These are phyloP conservation scores for Pangasius krempfi DNA, from an alignment of 2,797 vertebrate species.

Conservation along the genomic window DNA sequence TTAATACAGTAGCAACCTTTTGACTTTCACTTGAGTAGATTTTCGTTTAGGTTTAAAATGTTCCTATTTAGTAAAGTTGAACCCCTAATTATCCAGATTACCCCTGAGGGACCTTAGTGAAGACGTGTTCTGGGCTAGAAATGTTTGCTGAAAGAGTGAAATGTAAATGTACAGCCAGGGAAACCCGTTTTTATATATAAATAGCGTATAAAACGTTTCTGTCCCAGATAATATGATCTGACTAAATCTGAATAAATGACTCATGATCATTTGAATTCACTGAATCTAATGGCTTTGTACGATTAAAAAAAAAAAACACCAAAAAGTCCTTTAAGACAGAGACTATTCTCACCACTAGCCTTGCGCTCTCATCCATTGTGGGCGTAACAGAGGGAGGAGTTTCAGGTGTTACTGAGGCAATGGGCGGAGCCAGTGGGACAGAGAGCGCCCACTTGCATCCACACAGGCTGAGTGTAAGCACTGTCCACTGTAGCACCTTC, in stretches of 20 bases:
- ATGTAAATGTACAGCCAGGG: neutral
- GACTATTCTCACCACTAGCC: conserved; percentile 68
- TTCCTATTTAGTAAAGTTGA: neutral
- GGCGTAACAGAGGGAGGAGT: conserved; percentile 52
- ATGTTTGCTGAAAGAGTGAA: neutral
- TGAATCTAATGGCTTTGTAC: too few relatives aligned
- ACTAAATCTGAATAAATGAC: neutral
- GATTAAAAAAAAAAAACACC: too few relatives aligned
- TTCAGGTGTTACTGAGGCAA: neutral
- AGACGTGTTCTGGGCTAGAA: neutral
- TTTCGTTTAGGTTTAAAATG: neutral
- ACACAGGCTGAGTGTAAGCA: conserved; percentile 61
- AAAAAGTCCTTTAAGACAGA: neutral
- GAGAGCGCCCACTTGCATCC: conserved; percentile 36
- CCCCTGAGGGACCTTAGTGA: too few relatives aligned
- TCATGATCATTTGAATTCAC: neutral
- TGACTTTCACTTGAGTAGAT: neutral
- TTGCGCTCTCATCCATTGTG: conserved; percentile 68
- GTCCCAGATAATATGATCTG: neutral
- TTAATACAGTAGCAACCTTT: neutral
- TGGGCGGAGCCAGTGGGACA: conserved; percentile 34
- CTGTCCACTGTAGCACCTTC: conserved; percentile 59
- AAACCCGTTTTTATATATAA: neutral
- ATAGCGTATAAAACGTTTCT: neutral
- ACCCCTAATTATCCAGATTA: neutral